Evolutionary conservation across 2,797 vertebrate genomes (phyloP), one percentile per base, ranked within the genome.

Genomic region (Lagodon rhomboides): DNA sequence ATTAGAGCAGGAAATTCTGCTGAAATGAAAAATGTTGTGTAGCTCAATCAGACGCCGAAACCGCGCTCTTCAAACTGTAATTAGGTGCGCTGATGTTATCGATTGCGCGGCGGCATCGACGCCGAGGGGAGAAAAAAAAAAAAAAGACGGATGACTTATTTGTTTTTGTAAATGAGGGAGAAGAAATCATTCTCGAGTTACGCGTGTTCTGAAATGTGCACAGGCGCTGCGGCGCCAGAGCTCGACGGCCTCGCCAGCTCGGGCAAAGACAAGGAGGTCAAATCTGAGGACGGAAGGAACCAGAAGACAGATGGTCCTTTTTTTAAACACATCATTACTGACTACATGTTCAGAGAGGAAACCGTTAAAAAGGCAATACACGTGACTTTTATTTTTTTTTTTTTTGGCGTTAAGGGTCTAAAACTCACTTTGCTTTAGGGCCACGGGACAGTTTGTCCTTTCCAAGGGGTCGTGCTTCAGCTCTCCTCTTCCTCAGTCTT

Each of bases 11-110:
- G 77, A 82, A 65, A 87, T 80, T 85, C 87, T 75, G 85, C 87
- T 83, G 74, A 85, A 85, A 83, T 81, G 75, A 81, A 90, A 90
- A 90, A 88, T 51, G 80, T 81, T 73, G 80, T 27, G 47, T 82
- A 20, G 82, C 90, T 91, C 85, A 83, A 78, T 90, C 80, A 86
- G 69, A 77, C 12, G 1, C 54, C 2, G 1, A 73, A 80, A 38
- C 63, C 23, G 3, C 70, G 25, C 84, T 85, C 76, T 56, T 86
- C 82, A 59, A 75, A 77, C 85, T 34, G 80, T 91, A 93, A 93
- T 94, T 88, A 93, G 78, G 56, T 67, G 60, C 60, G 43, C n/a
- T 68, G 87, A 89, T 80, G 86, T 73, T 87, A 91, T 90, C 55
- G 80, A 87, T 65, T 41, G 82, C 9, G 3, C 15, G 3, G 79